Evolutionary conservation across 1,140 invertebrate species (phyloP), one percentile per base, ranked within the genome.

Genomic region (Bathynomus jamesi): DNA sequence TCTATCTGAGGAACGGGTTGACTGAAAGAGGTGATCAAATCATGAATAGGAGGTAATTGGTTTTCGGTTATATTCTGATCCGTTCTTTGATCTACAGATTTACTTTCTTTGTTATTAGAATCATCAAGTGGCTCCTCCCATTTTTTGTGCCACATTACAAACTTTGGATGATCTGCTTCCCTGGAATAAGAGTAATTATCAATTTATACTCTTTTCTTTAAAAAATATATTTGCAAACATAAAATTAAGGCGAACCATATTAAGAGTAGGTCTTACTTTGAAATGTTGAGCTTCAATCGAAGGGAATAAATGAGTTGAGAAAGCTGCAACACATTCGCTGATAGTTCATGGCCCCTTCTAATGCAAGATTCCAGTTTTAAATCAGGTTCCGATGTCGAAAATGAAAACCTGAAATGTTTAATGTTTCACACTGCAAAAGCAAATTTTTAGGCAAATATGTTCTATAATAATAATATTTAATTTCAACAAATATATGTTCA

Each of bases 131-230:
- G 86, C 72, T 89, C 88, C 53, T 71, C 67, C 91, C 91, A 93
- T 75, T 89, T 89, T 79, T 92, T 91, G 0, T 90, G 89, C 91
- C 91, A 93, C 0, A 93, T 82, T 81, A 93, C 93, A 13, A 93
- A 81, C 80, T 93, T 93, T 0, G 90, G 91, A 82, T 80, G 74
- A 70, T 80, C 79, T 61, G 76, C 67, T 27, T 79, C 78, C 73
- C 78, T 79, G 61, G 24, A 78, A 75, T 65, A 21, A 25, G 63
- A 27, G 17, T 40, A n/a, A n/a, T n/a, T n/a, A n/a, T n/a, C n/a
- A n/a, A n/a, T n/a, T n/a, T n/a, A n/a, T n/a, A n/a, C n/a, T n/a
- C n/a, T n/a, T n/a, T n/a, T n/a, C n/a, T n/a, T n/a, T n/a, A n/a
- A n/a, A n/a, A n/a, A n/a, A n/a, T n/a, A n/a, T n/a, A n/a, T n/a